These are phyloP conservation scores for Pyralis farinalis DNA, from an alignment of 2,888 invertebrate genomes.

Conservation along the genomic window DNA sequence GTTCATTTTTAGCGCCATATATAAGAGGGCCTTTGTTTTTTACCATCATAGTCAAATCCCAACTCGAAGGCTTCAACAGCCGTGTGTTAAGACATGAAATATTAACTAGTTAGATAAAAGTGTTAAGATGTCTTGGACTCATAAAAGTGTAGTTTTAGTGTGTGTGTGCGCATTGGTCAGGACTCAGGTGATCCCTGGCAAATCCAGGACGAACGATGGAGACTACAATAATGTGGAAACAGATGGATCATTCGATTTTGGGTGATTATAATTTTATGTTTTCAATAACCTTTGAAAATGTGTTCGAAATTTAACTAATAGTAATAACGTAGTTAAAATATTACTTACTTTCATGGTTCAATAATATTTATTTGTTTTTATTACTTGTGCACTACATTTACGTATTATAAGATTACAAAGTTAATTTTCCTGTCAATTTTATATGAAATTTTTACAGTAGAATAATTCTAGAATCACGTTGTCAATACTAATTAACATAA, in stretches of 20 bases:
- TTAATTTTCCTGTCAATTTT: too few relatives aligned
- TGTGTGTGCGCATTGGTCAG: slow-evolving; percentile 59
- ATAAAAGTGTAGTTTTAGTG: slow-evolving; percentile 46
- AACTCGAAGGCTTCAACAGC: slow-evolving; percentile 32
- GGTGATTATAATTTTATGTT: too few relatives aligned
- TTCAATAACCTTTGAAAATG: too few relatives aligned
- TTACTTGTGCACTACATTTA: too few relatives aligned
- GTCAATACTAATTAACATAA: too few relatives aligned
- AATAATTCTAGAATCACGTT: too few relatives aligned
- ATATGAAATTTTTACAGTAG: too few relatives aligned
- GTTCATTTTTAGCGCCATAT: slow-evolving; percentile 72
- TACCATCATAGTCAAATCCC: slow-evolving; percentile 57
- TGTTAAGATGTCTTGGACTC: slow-evolving; percentile 59
- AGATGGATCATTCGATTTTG: slow-evolving; percentile 89
- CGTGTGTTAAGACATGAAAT: slow-evolving; percentile 37
- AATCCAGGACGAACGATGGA: slow-evolving; percentile 72
- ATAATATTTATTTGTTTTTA: too few relatives aligned
- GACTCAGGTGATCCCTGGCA: slow-evolving; percentile 71
- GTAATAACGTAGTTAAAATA: too few relatives aligned
- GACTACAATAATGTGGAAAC: slow-evolving; percentile 84
- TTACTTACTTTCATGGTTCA: too few relatives aligned
- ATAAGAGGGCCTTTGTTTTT: slow-evolving; percentile 69
- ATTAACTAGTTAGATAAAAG: slow-evolving; percentile 23
- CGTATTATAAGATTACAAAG: too few relatives aligned
- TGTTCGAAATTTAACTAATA: too few relatives aligned